Conservation (phyloP, 2,797 vertebrate genomes). For the Acanthopagrus latus region DNA sequence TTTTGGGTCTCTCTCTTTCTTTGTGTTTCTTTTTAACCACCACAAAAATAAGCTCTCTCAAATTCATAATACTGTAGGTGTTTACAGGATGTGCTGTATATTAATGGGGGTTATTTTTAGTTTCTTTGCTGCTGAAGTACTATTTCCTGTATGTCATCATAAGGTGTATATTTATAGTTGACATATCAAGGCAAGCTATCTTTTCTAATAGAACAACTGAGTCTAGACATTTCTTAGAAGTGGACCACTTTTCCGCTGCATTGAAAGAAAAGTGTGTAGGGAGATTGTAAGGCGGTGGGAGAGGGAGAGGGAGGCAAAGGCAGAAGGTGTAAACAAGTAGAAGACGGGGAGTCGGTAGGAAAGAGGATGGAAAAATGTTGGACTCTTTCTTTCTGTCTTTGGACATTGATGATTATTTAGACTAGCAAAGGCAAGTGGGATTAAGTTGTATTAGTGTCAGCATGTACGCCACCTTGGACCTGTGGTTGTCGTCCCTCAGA, state of each 20-base stretch:
- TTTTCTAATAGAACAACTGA: slow-evolving; percentile 38
- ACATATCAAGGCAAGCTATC: slow-evolving; percentile 42
- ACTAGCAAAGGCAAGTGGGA: not conserved
- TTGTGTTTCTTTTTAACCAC: not conserved
- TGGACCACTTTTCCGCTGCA: slow-evolving; percentile 8
- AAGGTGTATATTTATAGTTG: slow-evolving; percentile 66
- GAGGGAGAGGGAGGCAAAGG: slow-evolving; percentile 4
- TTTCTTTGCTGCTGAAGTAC: slow-evolving; percentile 28
- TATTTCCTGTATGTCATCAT: not conserved
- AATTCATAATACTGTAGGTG: slow-evolving; percentile 19
- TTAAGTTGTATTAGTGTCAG: slow-evolving; percentile 19
- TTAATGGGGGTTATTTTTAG: slow-evolving; percentile 62
- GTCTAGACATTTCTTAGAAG: slow-evolving; percentile 21
- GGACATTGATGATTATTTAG: not conserved
- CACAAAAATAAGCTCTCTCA: not conserved
- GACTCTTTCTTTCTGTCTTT: not conserved
- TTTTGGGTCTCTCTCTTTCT: not conserved
- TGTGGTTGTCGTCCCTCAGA: slow-evolving; percentile 80
- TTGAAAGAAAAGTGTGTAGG: not conserved
- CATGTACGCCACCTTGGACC: slow-evolving; percentile 59
- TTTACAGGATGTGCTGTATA: slow-evolving; percentile 34
- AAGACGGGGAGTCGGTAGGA: not conserved
- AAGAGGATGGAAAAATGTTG: not conserved
- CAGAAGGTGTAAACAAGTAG: slow-evolving; percentile 9
- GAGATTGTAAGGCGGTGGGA: not conserved